phyloP scores from a whole-genome alignment of 2,888 invertebrate genomes.

The Leptura quadrifasciata region DNA sequence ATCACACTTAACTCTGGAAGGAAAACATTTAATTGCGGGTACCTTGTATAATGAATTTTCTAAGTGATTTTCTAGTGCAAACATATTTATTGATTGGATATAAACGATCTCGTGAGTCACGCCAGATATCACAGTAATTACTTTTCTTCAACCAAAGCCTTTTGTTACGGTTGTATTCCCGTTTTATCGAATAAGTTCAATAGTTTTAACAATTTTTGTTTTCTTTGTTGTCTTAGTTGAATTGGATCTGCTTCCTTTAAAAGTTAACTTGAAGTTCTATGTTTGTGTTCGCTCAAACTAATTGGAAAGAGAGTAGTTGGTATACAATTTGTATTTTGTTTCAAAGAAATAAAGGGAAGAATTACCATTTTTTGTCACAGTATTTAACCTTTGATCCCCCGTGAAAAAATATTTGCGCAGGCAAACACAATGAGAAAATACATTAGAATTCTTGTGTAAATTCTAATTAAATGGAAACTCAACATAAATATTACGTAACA shows the following conservation, averaged over 20 bases:
- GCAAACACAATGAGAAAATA: background rate
- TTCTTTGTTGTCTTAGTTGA: slow-evolving; percentile 47
- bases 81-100: slow-evolving; percentile 43
- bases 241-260: slow-evolving; percentile 49
- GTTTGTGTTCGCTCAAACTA: slow-evolving; percentile 46
- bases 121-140: slow-evolving; percentile 56
- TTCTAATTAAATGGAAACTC: background rate
- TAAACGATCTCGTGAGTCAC: slow-evolving; percentile 53
- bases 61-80: slow-evolving; percentile 8
- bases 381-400: slow-evolving; percentile 11
- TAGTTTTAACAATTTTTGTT: slow-evolving; percentile 54
- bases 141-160: slow-evolving; percentile 53
- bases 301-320: slow-evolving; percentile 47
- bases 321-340: slow-evolving; percentile 40
- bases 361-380: slow-evolving; percentile 25
- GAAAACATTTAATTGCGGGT: too few species aligned
- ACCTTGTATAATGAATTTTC: too few species aligned
- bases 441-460: background rate
- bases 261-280: slow-evolving; percentile 46
- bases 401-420: background rate
- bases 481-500: background rate
- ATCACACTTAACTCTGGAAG: too few species aligned
- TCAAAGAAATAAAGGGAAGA: slow-evolving; percentile 23
- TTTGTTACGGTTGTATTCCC: slow-evolving; percentile 48
- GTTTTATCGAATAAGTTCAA: slow-evolving; percentile 57